Percentiles rank a stretch among this genome's conserved stretches.
Evolutionary conservation across 2,888 invertebrate genomes (phyloP).

Genomic region (Automeris io): DNA sequence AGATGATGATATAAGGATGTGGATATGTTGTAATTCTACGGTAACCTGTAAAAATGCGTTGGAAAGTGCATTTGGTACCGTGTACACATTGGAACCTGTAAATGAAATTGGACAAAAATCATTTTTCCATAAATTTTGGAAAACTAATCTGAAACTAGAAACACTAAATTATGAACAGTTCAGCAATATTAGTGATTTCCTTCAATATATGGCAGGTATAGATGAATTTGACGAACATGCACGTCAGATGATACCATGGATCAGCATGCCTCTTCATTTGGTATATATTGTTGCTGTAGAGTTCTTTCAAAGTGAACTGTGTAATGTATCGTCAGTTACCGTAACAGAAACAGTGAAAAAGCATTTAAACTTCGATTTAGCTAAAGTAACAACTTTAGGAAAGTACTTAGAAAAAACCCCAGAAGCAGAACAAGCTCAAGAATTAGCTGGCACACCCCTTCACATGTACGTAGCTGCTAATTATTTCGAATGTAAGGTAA

Average conservation of each 20-base stretch:
- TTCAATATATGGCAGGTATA: slow-evolving; percentile 20
- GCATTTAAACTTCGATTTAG: slow-evolving; percentile 20
- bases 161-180: slow-evolving; percentile 29
- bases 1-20: slow-evolving; percentile 23
- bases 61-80: slow-evolving; percentile 19
- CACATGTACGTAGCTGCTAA: slow-evolving; percentile 32
- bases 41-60: slow-evolving; percentile 17
- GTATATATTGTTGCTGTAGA: slow-evolving; percentile 23
- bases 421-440: slow-evolving; percentile 19
- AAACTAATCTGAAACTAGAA: slow-evolving; percentile 28
- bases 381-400: slow-evolving; percentile 21
- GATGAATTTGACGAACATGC: slow-evolving; percentile 11
- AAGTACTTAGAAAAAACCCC: slow-evolving; percentile 19
- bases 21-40: slow-evolving; percentile 31
- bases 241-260: slow-evolving; percentile 20
- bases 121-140: slow-evolving; percentile 27
- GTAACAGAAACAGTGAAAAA: slow-evolving; percentile 22
- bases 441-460: slow-evolving; percentile 32
- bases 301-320: slow-evolving; percentile 27
- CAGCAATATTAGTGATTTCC: slow-evolving; percentile 24
- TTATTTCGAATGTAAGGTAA: slow-evolving; percentile 28
- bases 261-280: slow-evolving; percentile 27
- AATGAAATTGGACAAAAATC: slow-evolving; percentile 20
- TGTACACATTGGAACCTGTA: slow-evolving; percentile 23
- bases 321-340: slow-evolving; percentile 21